phyloP scores from a whole-genome alignment of 2,113 vertebrate species.

The Sinocyclocheilus rhinocerous region DNA sequence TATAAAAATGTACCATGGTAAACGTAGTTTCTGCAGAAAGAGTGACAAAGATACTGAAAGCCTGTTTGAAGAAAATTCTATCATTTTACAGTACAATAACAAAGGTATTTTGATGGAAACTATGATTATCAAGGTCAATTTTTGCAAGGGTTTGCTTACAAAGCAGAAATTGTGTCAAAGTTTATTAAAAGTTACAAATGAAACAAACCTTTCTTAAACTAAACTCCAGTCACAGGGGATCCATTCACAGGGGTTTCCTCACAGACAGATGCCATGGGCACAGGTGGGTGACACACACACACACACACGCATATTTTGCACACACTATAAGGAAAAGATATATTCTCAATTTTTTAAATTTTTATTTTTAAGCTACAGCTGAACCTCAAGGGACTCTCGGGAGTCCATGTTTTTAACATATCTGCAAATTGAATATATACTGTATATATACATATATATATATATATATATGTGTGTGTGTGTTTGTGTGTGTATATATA shows the following conservation, averaged over 20 bases:
- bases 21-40: background rate
- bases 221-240: conserved; percentile 64
- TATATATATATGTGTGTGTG: no score
- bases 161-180: background rate
- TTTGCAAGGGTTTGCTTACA: conserved; percentile 17
- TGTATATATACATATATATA: no score
- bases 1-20: conserved; percentile 14
- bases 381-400: conserved; percentile 61
- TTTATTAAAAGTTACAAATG: background rate
- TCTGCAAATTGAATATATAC: no score
- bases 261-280: conserved; percentile 52
- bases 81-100: background rate
- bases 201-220: background rate
- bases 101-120: background rate
- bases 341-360: background rate
- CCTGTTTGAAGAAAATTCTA: background rate
- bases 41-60: background rate
- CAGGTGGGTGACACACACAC: conserved; percentile 43
- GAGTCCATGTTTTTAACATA: conserved; percentile 49
- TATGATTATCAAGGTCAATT: conserved; percentile 21
- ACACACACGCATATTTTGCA: background rate
- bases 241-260: conserved; percentile 51
- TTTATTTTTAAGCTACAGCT: conserved; percentile 36
- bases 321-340: background rate
- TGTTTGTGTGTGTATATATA: no score